Base-by-base conservation (phyloP, 1,140 invertebrate species). In the Papilio machaon region DNA sequence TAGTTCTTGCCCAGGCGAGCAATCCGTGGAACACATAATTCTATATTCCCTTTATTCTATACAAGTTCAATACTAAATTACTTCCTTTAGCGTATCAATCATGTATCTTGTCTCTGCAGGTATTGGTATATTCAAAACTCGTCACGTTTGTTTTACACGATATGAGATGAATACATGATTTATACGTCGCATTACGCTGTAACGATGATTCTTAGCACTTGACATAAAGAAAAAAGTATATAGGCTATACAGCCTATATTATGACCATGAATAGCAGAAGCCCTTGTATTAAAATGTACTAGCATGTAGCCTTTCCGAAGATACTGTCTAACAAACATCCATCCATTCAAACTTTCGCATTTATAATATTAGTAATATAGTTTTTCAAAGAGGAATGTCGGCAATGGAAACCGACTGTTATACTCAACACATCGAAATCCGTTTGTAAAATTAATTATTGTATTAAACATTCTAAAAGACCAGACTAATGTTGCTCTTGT, bases 1-100 rank as follows among this genome's bases (percentile, higher is more conserved):
- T 58, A 9, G n/a, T 58, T 17, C 7, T 58, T 58, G 54, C 6
- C 5, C 54, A n/a, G 54, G 5, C 54, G 17, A 19, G 47, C 47
- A 10, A 49, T n/a, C n/a, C 17, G 6, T 1, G 8, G 7, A n/a
- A 64, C 11, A 13, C 11, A 30, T 10, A 64, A n/a, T 64, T 64
- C 19, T 64, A 30, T 64, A 10, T 9, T 6, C 54, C 60, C 60
- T 64, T 64, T 64, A 30, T 64, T 67, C 64, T 11, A 67, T 15
- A 35, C 64, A 35, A 67, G 30, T 38, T 67, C 64, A 67, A 67
- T 67, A 67, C 30, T 67, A 67, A 67, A 67, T 38, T 67, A 67
- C 64, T 67, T 67, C 64, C 64, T 67, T 11, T 64, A 30, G 9
- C 23, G 10, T 35, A 67, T 30, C 64, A 67, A 15, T 67, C 64